These are phyloP conservation scores for Diplodus puntazzo DNA, from an alignment of 2,797 vertebrate species.

Conservation along the genomic window DNA sequence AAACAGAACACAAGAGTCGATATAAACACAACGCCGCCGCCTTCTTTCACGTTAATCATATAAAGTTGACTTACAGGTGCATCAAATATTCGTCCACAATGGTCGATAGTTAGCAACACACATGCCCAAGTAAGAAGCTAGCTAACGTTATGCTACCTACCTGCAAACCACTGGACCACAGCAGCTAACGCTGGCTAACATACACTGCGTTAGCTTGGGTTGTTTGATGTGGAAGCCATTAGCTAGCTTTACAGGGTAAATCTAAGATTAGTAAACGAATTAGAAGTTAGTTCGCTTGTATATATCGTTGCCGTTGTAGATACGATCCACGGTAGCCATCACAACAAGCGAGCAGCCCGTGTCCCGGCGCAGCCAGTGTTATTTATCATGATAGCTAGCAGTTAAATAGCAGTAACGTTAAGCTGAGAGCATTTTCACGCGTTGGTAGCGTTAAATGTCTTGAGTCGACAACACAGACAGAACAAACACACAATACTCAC, in stretches of 20 bases:
- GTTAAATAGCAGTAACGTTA: slow-evolving; percentile 24
- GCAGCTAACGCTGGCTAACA: slow-evolving; percentile 49
- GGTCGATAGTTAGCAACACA: neutral
- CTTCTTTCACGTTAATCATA: neutral
- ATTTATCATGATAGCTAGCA: slow-evolving; percentile 30
- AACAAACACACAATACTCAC: slow-evolving; percentile 70
- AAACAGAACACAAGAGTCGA: neutral
- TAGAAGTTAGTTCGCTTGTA: slow-evolving; percentile 34
- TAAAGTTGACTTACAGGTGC: accelerated
- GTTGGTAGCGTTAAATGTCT: slow-evolving; percentile 70
- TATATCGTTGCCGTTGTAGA: no score
- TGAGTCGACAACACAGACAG: slow-evolving; percentile 38
- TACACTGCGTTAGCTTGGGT: slow-evolving; percentile 49
- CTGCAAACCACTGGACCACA: slow-evolving; percentile 45
- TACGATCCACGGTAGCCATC: neutral
- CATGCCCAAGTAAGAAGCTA: neutral
- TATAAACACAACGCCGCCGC: neutral
- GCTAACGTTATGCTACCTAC: slow-evolving; percentile 19
- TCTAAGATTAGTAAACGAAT: slow-evolving; percentile 8
- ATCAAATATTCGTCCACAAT: neutral
- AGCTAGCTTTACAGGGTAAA: slow-evolving; percentile 42
- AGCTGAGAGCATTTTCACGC: slow-evolving; percentile 66
- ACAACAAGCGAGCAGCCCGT: neutral
- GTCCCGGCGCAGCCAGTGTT: slow-evolving; percentile 18
- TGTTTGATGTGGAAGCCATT: slow-evolving; percentile 58